Conservation (phyloP, 2,113 vertebrate genomes). For the Steatornis caripensis region DNA sequence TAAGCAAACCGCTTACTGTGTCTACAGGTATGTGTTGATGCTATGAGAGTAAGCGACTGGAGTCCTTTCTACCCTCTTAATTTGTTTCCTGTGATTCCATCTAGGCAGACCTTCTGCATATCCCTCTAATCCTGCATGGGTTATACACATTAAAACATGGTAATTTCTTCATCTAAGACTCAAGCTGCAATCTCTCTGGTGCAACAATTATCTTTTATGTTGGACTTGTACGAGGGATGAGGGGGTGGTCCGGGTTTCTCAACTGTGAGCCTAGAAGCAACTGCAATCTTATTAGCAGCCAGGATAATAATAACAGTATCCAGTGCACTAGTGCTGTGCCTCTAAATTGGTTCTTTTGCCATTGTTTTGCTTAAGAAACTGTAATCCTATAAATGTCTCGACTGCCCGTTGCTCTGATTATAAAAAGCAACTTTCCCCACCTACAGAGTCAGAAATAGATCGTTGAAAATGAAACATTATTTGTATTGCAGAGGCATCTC, state of each 20-base stretch:
- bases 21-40: neutral
- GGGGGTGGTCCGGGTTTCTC: neutral
- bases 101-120: neutral
- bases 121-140: neutral
- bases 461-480: neutral
- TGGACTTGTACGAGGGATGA: neutral
- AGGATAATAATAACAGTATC: neutral
- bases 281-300: neutral
- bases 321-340: neutral
- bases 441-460: neutral
- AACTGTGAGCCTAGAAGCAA: neutral
- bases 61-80: neutral
- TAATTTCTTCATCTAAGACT: neutral
- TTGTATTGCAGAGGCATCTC: neutral
- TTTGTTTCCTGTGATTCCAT: neutral
- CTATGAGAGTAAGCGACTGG: rapidly evolving
- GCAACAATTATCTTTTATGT: neutral
- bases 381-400: neutral
- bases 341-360: neutral
- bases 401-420: neutral
- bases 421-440: neutral
- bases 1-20: neutral
- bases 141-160: neutral
- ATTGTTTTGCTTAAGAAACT: slow-evolving; percentile 4
- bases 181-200: neutral